These are phyloP conservation scores for Cheilosia impressa DNA, from an alignment of 2,888 invertebrate genomes.

Conservation along the genomic window DNA sequence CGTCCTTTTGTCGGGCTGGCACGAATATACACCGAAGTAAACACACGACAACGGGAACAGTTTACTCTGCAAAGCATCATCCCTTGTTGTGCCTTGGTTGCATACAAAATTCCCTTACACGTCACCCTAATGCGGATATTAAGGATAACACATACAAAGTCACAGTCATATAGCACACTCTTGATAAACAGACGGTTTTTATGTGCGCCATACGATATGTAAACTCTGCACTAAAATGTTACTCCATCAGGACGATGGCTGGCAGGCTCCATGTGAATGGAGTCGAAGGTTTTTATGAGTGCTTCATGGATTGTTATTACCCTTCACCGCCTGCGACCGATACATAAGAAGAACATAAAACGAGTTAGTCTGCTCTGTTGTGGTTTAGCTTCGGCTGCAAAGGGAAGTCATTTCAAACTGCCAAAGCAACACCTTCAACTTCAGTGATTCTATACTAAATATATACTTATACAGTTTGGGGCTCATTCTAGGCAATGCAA, in stretches of 20 bases:
- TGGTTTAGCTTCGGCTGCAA: conserved; percentile 40
- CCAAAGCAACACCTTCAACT: conserved; percentile 74
- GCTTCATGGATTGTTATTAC: conserved; percentile 68
- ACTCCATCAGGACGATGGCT: conserved; percentile 18
- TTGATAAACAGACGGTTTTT: conserved; percentile 70
- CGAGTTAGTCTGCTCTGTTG: conserved; percentile 65
- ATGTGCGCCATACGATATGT: conserved; percentile 56
- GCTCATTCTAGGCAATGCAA: conserved; percentile 41
- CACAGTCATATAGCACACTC: conserved; percentile 47
- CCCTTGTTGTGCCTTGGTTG: not conserved
- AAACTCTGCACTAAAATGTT: conserved; percentile 46
- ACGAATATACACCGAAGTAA: conserved; percentile 23
- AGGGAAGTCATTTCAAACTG: conserved; percentile 55
- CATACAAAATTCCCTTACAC: conserved; percentile 61
- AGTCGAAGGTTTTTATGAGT: conserved; percentile 62
- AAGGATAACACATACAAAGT: conserved; percentile 68
- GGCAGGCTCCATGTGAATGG: conserved; percentile 32
- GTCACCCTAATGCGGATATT: conserved; percentile 65
- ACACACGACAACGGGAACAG: conserved; percentile 16
- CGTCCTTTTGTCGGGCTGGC: conserved; percentile 38
- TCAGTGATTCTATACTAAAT: conserved; percentile 39
- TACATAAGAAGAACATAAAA: conserved; percentile 52
- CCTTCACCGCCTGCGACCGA: conserved; percentile 58
- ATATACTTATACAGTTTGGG: conserved; percentile 8
- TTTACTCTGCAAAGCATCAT: conserved; percentile 30